Percentiles rank a stretch among this genome's conserved stretches.
phyloP scores from a whole-genome alignment of 2,113 vertebrate species.

The Xyliphius kryptos region DNA sequence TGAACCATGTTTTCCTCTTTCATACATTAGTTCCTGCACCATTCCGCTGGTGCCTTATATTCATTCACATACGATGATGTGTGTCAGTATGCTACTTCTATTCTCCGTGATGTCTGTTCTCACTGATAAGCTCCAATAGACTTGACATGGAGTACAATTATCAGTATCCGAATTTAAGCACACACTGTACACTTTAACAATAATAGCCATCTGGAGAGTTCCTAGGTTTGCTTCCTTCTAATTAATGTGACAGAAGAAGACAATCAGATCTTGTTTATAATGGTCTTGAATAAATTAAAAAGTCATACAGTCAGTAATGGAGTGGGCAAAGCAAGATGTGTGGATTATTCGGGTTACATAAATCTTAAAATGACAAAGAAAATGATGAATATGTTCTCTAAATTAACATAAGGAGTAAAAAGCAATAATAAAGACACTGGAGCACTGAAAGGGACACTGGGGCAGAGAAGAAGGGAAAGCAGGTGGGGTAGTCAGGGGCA shows the following conservation, averaged over 20 bases:
- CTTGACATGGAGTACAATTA: neutral
- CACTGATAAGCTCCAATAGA: neutral
- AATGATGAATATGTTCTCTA: too few relatives aligned
- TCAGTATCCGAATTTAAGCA: neutral
- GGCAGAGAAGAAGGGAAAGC: too few relatives aligned
- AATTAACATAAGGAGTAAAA: too few relatives aligned
- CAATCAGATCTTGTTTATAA: neutral
- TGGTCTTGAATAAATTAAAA: neutral
- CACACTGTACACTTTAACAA: neutral
- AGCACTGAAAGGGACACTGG: too few relatives aligned
- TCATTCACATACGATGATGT: neutral
- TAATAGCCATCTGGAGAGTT: neutral
- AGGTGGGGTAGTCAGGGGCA: too few relatives aligned
- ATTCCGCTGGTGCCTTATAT: neutral
- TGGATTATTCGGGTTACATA: too few relatives aligned
- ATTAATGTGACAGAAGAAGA: conserved; percentile 1
- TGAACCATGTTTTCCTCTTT: neutral
- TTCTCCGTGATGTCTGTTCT: conserved; percentile 1
- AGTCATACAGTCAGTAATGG: neutral
- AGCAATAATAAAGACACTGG: too few relatives aligned
- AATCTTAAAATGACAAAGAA: too few relatives aligned
- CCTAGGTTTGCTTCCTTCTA: neutral
- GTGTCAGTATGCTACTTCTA: neutral
- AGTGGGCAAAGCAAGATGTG: too few relatives aligned
- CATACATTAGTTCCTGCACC: neutral